Evolutionary conservation across 2,113 vertebrate species (phyloP).

Genomic region (Paralichthys olivaceus): DNA sequence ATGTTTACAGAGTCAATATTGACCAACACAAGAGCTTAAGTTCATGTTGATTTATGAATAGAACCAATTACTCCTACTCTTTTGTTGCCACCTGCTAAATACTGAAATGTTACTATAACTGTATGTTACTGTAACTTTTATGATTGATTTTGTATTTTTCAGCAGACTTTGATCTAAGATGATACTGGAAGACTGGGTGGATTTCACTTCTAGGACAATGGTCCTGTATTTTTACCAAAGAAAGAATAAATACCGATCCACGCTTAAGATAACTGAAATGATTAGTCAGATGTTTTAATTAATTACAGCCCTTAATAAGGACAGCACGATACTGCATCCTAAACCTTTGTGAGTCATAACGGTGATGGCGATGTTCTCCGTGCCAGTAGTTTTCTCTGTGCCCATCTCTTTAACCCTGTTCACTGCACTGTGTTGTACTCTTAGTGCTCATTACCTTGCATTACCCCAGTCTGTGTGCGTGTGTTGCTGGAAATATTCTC

Average conservation of each 20-base stretch:
- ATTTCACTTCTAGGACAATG: neutral
- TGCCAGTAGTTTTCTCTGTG: neutral
- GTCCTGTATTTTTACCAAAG: neutral
- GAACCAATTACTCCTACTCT: neutral
- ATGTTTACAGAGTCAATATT: constrained; percentile 72
- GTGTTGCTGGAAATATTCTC: neutral
- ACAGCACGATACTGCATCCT: too few relatives aligned
- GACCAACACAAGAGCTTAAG: constrained; percentile 57
- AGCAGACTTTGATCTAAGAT: neutral
- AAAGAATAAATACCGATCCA: too few relatives aligned
- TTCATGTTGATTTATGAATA: constrained; percentile 38
- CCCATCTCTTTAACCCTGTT: neutral
- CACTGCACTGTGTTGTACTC: neutral
- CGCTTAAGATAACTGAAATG: neutral
- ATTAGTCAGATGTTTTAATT: too few relatives aligned
- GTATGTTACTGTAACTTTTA: constrained; percentile 4
- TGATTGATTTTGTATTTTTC: neutral
- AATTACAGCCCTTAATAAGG: too few relatives aligned
- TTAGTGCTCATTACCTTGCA: neutral
- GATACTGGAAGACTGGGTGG: neutral
- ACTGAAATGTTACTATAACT: constrained; percentile 6
- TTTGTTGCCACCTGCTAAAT: constrained; percentile 22
- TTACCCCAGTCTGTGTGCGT: neutral
- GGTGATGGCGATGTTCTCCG: too few relatives aligned
- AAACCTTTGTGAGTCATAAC: too few relatives aligned